These are phyloP conservation scores for Lophotriccus pileatus DNA, from an alignment of 2,797 vertebrate genomes.

Conservation along the genomic window DNA sequence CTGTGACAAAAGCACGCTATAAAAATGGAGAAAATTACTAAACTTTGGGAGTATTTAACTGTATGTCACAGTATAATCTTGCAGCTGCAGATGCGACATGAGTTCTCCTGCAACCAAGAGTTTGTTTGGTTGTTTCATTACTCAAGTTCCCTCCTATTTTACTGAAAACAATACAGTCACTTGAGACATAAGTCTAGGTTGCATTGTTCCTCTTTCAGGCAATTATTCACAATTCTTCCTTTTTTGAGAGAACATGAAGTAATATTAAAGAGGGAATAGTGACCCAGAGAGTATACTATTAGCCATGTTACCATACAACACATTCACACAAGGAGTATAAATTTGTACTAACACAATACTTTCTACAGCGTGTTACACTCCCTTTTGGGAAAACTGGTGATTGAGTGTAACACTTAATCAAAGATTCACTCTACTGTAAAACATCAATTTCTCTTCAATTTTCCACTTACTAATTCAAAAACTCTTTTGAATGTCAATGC, in stretches of 20 bases:
- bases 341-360: neutral
- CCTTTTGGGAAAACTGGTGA: neutral
- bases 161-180: neutral
- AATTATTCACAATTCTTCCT: neutral
- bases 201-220: neutral
- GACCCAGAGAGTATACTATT: neutral
- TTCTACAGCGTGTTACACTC: neutral
- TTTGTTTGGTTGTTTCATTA: neutral
- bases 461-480: conserved; percentile 43
- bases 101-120: neutral
- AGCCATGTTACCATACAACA: neutral
- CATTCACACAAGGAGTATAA: neutral
- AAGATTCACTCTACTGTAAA: conserved; percentile 11
- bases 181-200: neutral
- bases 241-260: neutral
- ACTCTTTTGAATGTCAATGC: conserved; percentile 1
- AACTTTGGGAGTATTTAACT: neutral
- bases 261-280: neutral
- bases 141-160: neutral
- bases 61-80: neutral
- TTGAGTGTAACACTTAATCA: conserved; percentile 10
- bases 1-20: neutral
- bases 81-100: neutral
- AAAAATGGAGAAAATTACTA: neutral
- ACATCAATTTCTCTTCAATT: conserved; percentile 31